Percentiles rank a stretch among this genome's conserved stretches.
These are phyloP conservation scores for Rhodinocichla rosea DNA, from an alignment of 2,113 vertebrate genomes.

Conservation along the genomic window DNA sequence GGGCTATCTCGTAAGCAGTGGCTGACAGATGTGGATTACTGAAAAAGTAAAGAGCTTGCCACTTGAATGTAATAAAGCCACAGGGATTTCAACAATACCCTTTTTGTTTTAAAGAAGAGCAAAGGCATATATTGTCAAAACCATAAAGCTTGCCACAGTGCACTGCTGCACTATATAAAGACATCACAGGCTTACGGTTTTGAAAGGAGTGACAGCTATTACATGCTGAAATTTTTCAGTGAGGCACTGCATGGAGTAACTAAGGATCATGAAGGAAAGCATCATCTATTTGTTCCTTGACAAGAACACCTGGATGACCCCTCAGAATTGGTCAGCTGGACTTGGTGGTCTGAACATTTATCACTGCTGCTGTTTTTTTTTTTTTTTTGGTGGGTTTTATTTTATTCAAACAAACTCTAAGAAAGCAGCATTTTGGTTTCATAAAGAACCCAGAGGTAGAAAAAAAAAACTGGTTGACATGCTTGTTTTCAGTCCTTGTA, in stretches of 20 bases:
- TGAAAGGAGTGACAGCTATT: constrained; percentile 62
- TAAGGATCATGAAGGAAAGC: constrained; percentile 5
- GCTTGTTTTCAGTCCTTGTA: neutral
- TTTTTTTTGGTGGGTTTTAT: neutral
- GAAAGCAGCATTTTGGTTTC: neutral
- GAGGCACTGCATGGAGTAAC: neutral
- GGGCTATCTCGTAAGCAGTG: constrained; percentile 54
- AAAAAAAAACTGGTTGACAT: neutral
- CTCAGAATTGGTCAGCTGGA: constrained; percentile 29
- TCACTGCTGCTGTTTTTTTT: neutral
- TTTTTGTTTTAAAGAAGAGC: constrained; percentile 59
- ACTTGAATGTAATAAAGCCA: constrained; percentile 66
- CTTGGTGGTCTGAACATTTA: neutral
- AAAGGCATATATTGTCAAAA: constrained; percentile 61
- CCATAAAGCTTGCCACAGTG: constrained; percentile 59
- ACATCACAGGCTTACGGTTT: constrained; percentile 41
- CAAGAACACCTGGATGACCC: constrained; percentile 53
- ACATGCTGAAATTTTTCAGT: constrained; percentile 37
- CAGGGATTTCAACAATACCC: constrained; percentile 51
- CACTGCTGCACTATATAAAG: constrained; percentile 54
- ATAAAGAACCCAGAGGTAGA: neutral
- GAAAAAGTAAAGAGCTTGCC: constrained; percentile 64
- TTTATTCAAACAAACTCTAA: neutral
- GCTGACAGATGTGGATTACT: constrained; percentile 67
- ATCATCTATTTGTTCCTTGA: constrained; percentile 39